Base-by-base conservation (phyloP, 2,888 invertebrate species). In the Drosophila macrothrix region DNA sequence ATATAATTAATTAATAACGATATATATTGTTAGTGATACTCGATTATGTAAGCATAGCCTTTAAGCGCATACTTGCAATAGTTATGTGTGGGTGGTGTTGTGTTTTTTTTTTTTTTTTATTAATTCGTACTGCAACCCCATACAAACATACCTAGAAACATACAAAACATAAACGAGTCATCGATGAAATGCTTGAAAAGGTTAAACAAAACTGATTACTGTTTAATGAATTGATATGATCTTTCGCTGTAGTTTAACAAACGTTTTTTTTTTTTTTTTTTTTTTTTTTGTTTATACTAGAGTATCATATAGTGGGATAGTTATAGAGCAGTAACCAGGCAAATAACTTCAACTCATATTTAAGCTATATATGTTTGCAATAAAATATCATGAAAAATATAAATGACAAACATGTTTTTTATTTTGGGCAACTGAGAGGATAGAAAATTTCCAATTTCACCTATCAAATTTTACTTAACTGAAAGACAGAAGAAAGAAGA, bases 281-380 rank as follows among this genome's bases (percentile, higher is more conserved):
- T 70, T 67, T 64, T 64, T 63, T 75, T 58, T 71, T 63, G 7
- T 46, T 46, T 46, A 46, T 9, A 4, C 22, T 46, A 86, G 73
- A 79, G 87, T 85, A 89, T 82, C 59, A 75, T 46, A 70, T 85
- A 87, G 84, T 74, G 77, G 80, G 78, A 78, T 89, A 84, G 89
- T 87, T 84, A 78, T 80, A 80, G 80, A 76, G 70, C 84, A 88
- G 77, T 84, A 79, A 88, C 82, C 84, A 84, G 89, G 87, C 84
- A 86, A 88, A 88, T 86, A 86, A 82, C 85, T 89, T 84, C 76
- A 85, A 82, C 84, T 89, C 85, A 89, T 85, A 88, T 77, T 84
- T 85, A 89, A 85, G 84, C 84, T 84, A 84, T 87, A 87, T 82
- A 87, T 85, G 88, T 90, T 90, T 85, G 83, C 90, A 85, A 85